These are phyloP conservation scores for Dinocampus coccinellae DNA, from an alignment of 2,888 invertebrate genomes.

Conservation along the genomic window DNA sequence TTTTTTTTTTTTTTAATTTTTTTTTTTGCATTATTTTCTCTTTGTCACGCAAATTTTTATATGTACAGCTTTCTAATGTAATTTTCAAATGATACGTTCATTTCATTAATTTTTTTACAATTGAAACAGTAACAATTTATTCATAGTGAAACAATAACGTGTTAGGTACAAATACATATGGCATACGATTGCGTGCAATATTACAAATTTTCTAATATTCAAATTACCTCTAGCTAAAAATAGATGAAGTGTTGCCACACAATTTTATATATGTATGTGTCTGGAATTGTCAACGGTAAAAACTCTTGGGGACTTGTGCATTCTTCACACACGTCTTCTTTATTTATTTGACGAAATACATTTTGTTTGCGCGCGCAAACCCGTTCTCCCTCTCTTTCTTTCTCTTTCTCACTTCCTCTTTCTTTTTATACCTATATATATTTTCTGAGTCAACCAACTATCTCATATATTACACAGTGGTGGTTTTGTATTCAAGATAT, in stretches of 20 bases:
- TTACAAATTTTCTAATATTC: slow-evolving; percentile 10
- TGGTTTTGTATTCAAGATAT: not conserved
- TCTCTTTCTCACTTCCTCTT: not conserved
- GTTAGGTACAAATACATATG: not conserved
- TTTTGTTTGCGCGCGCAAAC: not conserved
- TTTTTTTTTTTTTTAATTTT: not conserved
- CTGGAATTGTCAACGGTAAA: not conserved
- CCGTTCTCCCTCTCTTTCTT: no score
- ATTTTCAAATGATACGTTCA: not conserved
- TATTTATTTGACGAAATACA: slow-evolving; percentile 3
- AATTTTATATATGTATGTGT: not conserved
- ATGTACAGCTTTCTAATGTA: no score
- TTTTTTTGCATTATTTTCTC: no score
- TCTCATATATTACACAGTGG: not conserved
- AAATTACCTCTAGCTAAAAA: slow-evolving; percentile 3
- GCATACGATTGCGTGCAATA: not conserved
- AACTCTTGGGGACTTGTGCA: not conserved
- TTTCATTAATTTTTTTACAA: not conserved
- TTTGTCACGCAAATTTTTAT: no score
- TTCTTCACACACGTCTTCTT: slow-evolving; percentile 9
- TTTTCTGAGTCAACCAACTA: not conserved
- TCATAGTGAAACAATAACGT: not conserved
- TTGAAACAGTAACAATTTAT: not conserved
- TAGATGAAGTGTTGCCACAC: not conserved
- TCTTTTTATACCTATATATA: not conserved